Evolutionary conservation across 2,797 vertebrate genomes (phyloP).

Genomic region (Hydrocynus forskahlii): DNA sequence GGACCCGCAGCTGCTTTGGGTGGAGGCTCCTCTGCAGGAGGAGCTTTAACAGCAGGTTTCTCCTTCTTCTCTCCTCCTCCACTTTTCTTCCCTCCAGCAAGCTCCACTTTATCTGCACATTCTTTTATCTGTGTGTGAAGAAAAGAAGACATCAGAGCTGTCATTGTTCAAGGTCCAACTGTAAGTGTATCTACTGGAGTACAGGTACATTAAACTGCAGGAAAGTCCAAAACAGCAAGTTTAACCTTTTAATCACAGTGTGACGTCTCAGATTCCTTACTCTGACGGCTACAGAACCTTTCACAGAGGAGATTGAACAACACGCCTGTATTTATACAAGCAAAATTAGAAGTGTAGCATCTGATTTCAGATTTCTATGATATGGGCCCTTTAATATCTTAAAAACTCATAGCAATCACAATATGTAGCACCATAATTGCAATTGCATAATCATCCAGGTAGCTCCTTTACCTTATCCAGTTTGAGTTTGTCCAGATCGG

Average conservation of each 20-base stretch:
- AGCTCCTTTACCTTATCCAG: conserved; percentile 86
- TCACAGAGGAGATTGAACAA: too few relatives aligned
- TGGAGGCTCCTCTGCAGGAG: conserved; percentile 74
- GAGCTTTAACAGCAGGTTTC: conserved; percentile 79
- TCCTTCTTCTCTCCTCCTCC: conserved; percentile 79
- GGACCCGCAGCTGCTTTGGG: conserved; percentile 77
- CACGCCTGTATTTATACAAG: too few relatives aligned
- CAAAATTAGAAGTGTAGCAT: not conserved
- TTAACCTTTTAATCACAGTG: not conserved
- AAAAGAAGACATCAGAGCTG: not conserved
- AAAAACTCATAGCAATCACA: too few relatives aligned
- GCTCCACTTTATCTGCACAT: conserved; percentile 91
- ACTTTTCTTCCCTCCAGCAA: conserved; percentile 83
- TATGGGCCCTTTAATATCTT: too few relatives aligned
- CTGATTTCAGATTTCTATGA: too few relatives aligned
- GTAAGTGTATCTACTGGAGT: not conserved
- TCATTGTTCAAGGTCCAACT: not conserved
- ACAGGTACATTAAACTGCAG: not conserved
- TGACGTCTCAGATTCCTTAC: not conserved
- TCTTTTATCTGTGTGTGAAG: conserved; percentile 88
- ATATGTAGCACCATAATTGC: too few relatives aligned
- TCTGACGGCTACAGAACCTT: not conserved
- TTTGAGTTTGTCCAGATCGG: conserved; percentile 96
- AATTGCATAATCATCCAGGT: too few relatives aligned
- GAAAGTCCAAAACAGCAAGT: not conserved